phyloP scores from a whole-genome alignment of 1,140 invertebrate species.

The Spodoptera frugiperda region DNA sequence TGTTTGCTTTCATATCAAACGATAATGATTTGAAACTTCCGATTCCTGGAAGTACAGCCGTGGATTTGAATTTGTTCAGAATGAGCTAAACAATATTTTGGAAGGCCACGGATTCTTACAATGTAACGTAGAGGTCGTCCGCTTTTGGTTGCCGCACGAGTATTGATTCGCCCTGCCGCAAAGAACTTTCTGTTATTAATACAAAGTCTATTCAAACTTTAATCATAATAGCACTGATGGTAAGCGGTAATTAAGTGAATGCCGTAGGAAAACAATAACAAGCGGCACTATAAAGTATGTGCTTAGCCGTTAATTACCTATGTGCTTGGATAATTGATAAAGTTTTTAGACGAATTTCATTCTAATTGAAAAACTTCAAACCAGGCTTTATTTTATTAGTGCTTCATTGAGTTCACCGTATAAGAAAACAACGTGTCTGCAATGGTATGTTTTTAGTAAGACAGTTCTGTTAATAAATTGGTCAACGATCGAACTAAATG shows the following conservation, averaged over 20 bases:
- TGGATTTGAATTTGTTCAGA: slow-evolving; percentile 47
- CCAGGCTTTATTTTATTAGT: slow-evolving; percentile 1
- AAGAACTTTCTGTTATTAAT: slow-evolving; percentile 68
- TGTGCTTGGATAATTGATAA: slow-evolving; percentile 16
- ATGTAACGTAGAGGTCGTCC: slow-evolving; percentile 59
- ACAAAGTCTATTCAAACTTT: slow-evolving; percentile 53
- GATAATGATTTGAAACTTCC: slow-evolving; percentile 43
- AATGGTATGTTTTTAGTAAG: not conserved
- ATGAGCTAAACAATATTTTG: slow-evolving; percentile 51
- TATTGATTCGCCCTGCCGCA: slow-evolving; percentile 72
- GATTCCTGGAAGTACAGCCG: slow-evolving; percentile 42
- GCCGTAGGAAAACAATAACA: slow-evolving; percentile 3
- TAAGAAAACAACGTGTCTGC: too few species aligned
- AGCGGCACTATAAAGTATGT: not conserved
- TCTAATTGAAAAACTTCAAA: slow-evolving; percentile 39
- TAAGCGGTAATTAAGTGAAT: slow-evolving; percentile 35
- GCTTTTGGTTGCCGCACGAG: slow-evolving; percentile 62
- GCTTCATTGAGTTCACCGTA: not conserved
- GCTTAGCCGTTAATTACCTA: slow-evolving; percentile 6
- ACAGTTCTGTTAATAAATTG: not conserved
- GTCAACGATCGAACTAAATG: not conserved
- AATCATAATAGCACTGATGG: slow-evolving; percentile 21
- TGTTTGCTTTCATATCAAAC: slow-evolving; percentile 47
- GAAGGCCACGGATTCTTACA: slow-evolving; percentile 58
- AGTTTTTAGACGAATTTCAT: slow-evolving; percentile 9